phyloP scores from a whole-genome alignment of 1,140 invertebrate species.

The Wasmannia auropunctata region DNA sequence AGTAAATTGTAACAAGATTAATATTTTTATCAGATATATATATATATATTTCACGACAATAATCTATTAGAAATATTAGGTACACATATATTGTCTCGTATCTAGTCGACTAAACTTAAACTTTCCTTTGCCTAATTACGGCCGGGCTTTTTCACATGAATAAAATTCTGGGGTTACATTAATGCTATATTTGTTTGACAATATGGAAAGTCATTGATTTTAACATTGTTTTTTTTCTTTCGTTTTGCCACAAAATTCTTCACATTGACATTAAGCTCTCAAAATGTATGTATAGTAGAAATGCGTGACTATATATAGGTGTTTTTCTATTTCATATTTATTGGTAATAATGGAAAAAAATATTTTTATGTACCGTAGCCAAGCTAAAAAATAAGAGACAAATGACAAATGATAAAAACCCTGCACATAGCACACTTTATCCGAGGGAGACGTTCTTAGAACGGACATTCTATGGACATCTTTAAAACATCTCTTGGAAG shows the following conservation, averaged over 20 bases:
- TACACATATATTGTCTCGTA: not conserved
- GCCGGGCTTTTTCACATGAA: not conserved
- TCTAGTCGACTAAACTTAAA: not conserved
- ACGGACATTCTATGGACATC: too few species aligned
- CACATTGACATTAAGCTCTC: not conserved
- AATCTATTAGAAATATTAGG: not conserved
- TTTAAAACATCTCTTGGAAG: too few species aligned
- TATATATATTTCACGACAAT: not conserved
- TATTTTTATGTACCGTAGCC: not conserved
- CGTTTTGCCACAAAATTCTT: not conserved
- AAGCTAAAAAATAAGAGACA: not conserved
- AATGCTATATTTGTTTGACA: not conserved
- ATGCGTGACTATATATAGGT: not conserved
- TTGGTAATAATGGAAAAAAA: not conserved
- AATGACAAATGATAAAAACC: conserved; percentile 7
- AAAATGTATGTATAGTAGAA: not conserved
- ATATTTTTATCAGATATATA: not conserved
- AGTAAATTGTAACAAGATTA: conserved; percentile 7
- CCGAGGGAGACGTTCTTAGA: too few species aligned
- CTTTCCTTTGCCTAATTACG: not conserved
- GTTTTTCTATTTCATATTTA: not conserved
- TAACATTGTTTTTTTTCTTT: not conserved
- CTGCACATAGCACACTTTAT: too few species aligned
- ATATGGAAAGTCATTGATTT: not conserved
- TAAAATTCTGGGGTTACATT: not conserved